Conservation (phyloP, 2,888 invertebrate genomes). For the Reticulitermes lucifugus region DNA sequence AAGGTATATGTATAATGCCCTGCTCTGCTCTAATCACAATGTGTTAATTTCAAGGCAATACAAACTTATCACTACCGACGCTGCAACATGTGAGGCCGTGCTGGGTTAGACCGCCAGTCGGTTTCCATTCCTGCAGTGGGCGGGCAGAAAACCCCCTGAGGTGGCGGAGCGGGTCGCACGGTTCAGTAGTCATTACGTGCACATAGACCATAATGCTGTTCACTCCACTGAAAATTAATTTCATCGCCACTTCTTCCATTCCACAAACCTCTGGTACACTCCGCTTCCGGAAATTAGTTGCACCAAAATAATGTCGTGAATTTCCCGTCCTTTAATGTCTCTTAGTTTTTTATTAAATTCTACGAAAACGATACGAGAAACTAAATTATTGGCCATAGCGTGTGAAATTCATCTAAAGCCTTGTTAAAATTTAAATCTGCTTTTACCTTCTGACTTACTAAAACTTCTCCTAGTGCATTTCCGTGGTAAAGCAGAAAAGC, state of each 20-base stretch:
- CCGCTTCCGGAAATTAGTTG: neutral
- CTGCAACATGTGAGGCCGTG: neutral
- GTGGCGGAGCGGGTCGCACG: neutral
- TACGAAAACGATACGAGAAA: too few species aligned
- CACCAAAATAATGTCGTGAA: neutral
- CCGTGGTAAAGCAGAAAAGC: too few species aligned
- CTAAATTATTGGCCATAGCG: too few species aligned
- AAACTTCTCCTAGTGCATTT: too few species aligned
- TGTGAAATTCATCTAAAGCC: too few species aligned
- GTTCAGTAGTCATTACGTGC: conserved; percentile 17
- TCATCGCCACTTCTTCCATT: conserved; percentile 17
- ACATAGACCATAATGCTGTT: conserved; percentile 17
- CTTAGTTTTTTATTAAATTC: too few species aligned
- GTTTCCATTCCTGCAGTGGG: neutral
- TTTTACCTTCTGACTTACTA: too few species aligned
- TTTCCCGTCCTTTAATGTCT: neutral
- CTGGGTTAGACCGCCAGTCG: neutral
- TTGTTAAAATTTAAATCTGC: too few species aligned
- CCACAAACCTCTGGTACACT: neutral
- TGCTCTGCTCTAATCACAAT: too few species aligned
- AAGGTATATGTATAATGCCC: too few species aligned
- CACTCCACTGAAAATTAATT: conserved; percentile 26
- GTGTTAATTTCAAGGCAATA: too few species aligned
- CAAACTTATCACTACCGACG: too few species aligned
- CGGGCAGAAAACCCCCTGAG: neutral